phyloP scores from a whole-genome alignment of 2,797 vertebrate species.

The Buceros bicornis region DNA sequence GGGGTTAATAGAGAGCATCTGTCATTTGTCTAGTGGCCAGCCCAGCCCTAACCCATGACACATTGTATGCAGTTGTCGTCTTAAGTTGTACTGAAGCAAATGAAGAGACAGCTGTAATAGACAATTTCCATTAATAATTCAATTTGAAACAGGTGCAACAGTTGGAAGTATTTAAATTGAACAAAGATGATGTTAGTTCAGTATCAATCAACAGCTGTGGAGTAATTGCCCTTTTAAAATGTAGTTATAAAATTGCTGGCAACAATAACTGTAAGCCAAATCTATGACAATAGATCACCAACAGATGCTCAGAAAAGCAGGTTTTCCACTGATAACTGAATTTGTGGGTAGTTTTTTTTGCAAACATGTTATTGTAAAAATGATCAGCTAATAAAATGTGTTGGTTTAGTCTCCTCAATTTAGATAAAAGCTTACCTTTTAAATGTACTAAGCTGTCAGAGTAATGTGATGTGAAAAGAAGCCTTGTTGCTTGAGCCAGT shows the following conservation, averaged over 20 bases:
- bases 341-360: background rate
- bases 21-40: no score
- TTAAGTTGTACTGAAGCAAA: background rate
- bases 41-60: no score
- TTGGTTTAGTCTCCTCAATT: background rate
- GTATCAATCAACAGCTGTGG: conserved; percentile 64
- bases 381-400: background rate
- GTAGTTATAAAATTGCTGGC: conserved; percentile 50
- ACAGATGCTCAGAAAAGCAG: background rate
- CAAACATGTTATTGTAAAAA: background rate
- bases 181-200: conserved; percentile 42
- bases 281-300: background rate
- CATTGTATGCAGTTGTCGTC: background rate
- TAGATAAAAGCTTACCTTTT: background rate
- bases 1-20: no score
- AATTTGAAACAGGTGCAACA: conserved; percentile 50
- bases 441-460: background rate
- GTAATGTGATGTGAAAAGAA: background rate
- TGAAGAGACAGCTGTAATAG: background rate
- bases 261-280: conserved; percentile 29
- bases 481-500: background rate
- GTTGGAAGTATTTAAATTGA: conserved; percentile 42
- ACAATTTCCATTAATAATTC: conserved; percentile 39
- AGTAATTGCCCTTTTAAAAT: conserved; percentile 71
- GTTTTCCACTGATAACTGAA: background rate